Evolutionary conservation across 1,140 invertebrate genomes (phyloP).

Genomic region (Hormaphis cornu): DNA sequence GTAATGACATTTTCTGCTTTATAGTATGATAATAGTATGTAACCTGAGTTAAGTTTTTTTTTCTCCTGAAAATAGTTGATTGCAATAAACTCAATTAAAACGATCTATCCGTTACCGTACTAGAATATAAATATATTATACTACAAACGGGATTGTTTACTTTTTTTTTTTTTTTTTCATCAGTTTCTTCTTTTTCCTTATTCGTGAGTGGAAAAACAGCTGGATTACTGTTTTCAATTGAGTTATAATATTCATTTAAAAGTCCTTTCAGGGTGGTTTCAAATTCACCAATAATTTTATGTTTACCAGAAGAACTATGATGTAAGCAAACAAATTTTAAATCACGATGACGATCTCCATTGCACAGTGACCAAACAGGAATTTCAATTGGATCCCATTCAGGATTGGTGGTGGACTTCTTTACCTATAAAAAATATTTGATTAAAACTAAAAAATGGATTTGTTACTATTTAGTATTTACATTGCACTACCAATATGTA

Average conservation of each 20-base stretch:
- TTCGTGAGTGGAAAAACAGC: too few relatives aligned
- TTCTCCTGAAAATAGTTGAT: too few relatives aligned
- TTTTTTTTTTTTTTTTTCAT: too few relatives aligned
- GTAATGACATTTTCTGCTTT: slow-evolving; percentile 43
- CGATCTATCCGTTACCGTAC: too few relatives aligned
- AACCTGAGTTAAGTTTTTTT: slow-evolving; percentile 41
- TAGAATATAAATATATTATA: too few relatives aligned
- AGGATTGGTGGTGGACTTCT: slow-evolving; percentile 49
- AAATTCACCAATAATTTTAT: slow-evolving; percentile 45
- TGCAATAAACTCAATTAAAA: too few relatives aligned
- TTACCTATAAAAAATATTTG: slow-evolving; percentile 40
- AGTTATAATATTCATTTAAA: too few relatives aligned
- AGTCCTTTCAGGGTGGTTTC: slow-evolving; percentile 38
- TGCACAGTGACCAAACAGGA: slow-evolving; percentile 48
- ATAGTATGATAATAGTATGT: slow-evolving; percentile 39
- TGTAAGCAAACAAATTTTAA: slow-evolving; percentile 42
- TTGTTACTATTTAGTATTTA: too few relatives aligned
- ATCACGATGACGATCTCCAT: slow-evolving; percentile 51
- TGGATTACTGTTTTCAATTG: too few relatives aligned
- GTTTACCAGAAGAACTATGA: slow-evolving; percentile 42
- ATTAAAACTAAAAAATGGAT: background rate
- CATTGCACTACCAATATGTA: background rate
- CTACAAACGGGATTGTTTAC: too few relatives aligned
- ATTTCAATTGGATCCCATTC: slow-evolving; percentile 49
- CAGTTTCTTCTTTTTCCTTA: too few relatives aligned